These are phyloP conservation scores for Xenentodon cancila DNA, from an alignment of 2,797 vertebrate genomes.

Conservation along the genomic window DNA sequence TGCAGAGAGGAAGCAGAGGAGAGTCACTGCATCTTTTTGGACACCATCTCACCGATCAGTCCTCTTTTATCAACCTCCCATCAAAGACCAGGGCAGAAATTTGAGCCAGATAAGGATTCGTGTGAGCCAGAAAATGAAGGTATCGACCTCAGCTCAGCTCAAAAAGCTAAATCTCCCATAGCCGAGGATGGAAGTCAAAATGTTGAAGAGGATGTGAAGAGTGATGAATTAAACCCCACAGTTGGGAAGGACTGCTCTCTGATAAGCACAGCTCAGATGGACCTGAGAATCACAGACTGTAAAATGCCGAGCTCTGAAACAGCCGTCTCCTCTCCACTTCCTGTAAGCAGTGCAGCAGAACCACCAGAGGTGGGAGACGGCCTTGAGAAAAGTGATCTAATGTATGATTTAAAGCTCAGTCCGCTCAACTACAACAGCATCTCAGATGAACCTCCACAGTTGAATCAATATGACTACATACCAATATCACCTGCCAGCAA, in stretches of 20 bases:
- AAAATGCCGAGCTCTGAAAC: constrained; percentile 65
- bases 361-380: constrained; percentile 40
- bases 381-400: constrained; percentile 55
- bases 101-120: constrained; percentile 42
- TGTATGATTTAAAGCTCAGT: constrained; percentile 80
- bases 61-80: constrained; percentile 55
- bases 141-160: constrained; percentile 48
- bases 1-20: constrained; percentile 67
- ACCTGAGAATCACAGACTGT: constrained; percentile 61
- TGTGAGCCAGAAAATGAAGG: constrained; percentile 45
- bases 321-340: constrained; percentile 45
- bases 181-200: constrained; percentile 45
- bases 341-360: constrained; percentile 51
- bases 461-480: constrained; percentile 74
- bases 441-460: constrained; percentile 71
- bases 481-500: constrained; percentile 72
- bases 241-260: constrained; percentile 63
- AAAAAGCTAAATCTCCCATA: constrained; percentile 47
- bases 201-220: constrained; percentile 44
- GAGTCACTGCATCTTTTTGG: constrained; percentile 46
- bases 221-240: constrained; percentile 32
- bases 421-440: constrained; percentile 77
- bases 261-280: constrained; percentile 63
- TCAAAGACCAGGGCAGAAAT: constrained; percentile 44
- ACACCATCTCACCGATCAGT: constrained; percentile 43